Evolutionary conservation across 2,888 invertebrate species (phyloP).

Genomic region (Exocentrus adspersus): DNA sequence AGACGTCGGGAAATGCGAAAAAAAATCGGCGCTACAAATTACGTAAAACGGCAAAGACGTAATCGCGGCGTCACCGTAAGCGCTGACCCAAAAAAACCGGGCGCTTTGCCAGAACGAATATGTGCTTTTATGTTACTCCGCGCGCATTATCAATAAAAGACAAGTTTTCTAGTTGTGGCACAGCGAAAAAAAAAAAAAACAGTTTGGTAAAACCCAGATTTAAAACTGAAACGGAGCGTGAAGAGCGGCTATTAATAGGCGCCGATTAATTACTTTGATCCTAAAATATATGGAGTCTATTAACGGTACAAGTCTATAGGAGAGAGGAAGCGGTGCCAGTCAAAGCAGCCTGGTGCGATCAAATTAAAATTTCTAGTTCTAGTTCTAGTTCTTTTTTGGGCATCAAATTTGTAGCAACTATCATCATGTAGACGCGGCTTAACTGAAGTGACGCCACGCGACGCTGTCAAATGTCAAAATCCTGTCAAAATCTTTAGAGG

Average conservation of each 20-base stretch:
- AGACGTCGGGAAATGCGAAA: neutral
- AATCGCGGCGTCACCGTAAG: neutral
- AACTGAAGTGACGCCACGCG: no score
- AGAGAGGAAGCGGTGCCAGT: neutral
- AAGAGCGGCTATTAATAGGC: constrained; percentile 4
- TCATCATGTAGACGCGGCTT: no score
- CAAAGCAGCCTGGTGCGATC: neutral
- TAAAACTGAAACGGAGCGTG: neutral
- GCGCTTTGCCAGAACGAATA: neutral
- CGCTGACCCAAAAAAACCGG: neutral
- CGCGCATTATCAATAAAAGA: neutral
- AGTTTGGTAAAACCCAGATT: neutral
- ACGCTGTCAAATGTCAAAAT: no score
- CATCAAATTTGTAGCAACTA: no score
- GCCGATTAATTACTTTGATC: neutral
- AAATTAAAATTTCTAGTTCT: no score
- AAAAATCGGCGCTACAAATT: neutral
- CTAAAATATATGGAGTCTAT: neutral
- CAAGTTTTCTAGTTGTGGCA: neutral
- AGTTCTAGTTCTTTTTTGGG: no score
- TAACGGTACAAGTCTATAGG: neutral
- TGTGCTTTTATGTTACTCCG: neutral
- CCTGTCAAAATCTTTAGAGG: no score
- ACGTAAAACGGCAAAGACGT: neutral
- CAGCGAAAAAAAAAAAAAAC: no score